Conservation (phyloP, 1,140 invertebrate species). For the Thaumatotibia leucotreta region DNA sequence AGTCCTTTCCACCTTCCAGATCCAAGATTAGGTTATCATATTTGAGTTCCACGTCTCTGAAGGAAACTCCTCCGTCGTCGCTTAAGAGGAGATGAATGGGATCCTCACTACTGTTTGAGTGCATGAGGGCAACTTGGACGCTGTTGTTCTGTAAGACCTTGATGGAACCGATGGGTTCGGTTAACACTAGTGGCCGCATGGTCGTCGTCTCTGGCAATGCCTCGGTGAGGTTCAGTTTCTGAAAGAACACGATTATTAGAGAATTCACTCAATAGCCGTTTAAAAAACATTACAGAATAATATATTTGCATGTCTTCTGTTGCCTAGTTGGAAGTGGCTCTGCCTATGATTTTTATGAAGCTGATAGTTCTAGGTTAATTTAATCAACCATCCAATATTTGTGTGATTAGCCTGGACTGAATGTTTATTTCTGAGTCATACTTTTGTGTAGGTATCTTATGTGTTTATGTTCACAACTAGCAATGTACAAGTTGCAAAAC, state of each 20-base stretch:
- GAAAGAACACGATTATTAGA: conserved; percentile 26
- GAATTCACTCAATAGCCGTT: no score
- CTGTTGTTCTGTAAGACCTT: conserved; percentile 68
- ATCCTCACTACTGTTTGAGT: conserved; percentile 53
- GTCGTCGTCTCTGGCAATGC: conserved; percentile 15
- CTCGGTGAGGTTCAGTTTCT: conserved; percentile 8
- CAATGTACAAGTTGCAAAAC: no score
- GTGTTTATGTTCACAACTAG: no score
- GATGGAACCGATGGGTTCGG: conserved; percentile 67
- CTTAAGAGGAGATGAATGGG: conserved; percentile 66
- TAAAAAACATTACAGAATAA: no score
- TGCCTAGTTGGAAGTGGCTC: no score
- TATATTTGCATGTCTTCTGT: no score
- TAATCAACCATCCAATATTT: no score
- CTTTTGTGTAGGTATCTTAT: no score
- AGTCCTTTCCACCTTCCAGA: conserved; percentile 64
- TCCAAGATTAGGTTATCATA: conserved; percentile 60
- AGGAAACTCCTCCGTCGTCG: conserved; percentile 60
- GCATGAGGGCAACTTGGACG: conserved; percentile 64
- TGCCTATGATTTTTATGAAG: no score
- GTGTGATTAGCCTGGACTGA: no score
- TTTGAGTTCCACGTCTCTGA: conserved; percentile 57
- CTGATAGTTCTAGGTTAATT: no score
- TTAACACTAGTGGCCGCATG: conserved; percentile 49
- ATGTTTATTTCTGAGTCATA: no score